These are phyloP conservation scores for Synanthedon myopaeformis DNA, from an alignment of 2,888 invertebrate species.

Conservation along the genomic window DNA sequence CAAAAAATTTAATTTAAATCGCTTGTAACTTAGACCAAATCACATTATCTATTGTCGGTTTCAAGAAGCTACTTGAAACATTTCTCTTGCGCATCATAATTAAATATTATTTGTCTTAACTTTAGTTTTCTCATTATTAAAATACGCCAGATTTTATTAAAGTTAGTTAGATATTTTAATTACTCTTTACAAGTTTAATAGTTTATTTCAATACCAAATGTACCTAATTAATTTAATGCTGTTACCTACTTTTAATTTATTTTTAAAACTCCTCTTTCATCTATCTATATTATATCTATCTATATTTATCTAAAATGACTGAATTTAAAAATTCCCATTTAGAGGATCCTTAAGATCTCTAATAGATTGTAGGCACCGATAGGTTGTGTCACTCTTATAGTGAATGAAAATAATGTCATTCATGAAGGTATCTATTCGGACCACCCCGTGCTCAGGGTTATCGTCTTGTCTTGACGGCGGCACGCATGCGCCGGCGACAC, in stretches of 20 bases:
- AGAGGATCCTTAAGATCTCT: too few species aligned
- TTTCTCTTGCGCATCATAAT: slow-evolving; percentile 7
- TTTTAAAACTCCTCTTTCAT: too few species aligned
- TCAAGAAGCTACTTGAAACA: slow-evolving; percentile 5
- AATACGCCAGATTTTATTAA: neutral
- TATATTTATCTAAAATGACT: too few species aligned
- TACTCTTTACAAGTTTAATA: neutral
- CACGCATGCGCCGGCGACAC: slow-evolving; percentile 22
- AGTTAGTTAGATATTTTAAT: too few species aligned
- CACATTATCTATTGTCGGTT: neutral
- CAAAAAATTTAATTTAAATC: neutral
- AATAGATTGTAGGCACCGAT: too few species aligned
- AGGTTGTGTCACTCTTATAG: too few species aligned
- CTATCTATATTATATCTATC: too few species aligned
- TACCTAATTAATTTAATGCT: too few species aligned
- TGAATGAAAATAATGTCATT: slow-evolving; percentile 18
- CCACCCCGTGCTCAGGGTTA: slow-evolving; percentile 26
- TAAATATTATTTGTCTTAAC: slow-evolving; percentile 12
- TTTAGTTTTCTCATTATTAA: slow-evolving; percentile 17
- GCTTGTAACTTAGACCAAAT: neutral
- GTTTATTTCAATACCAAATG: too few species aligned
- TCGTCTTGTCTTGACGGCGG: slow-evolving; percentile 9
- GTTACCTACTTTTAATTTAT: neutral
- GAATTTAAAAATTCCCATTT: too few species aligned
- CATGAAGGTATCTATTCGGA: slow-evolving; percentile 27